phyloP scores from a whole-genome alignment of 1,140 invertebrate genomes.

The Pectinophora gossypiella region DNA sequence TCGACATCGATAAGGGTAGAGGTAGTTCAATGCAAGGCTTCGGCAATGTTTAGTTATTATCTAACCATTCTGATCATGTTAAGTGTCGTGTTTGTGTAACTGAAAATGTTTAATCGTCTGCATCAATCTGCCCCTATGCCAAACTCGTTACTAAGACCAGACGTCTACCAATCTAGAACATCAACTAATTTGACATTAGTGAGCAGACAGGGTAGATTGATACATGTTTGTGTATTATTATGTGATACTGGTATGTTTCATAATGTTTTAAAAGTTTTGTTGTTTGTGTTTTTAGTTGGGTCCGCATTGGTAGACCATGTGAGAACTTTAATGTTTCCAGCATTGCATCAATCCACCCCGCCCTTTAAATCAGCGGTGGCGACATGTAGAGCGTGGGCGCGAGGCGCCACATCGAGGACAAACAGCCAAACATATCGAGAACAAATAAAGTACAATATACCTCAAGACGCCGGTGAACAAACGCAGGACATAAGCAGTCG shows the following conservation, averaged over 20 bases:
- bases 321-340: not conserved
- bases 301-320: not conserved
- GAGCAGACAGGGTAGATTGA: constrained; percentile 27
- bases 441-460: constrained; percentile 49
- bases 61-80: too few relatives aligned
- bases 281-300: not conserved
- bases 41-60: too few relatives aligned
- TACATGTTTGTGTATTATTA: constrained; percentile 16
- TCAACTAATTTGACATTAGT: constrained; percentile 6
- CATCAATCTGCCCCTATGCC: constrained; percentile 41
- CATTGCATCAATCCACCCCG: constrained; percentile 55
- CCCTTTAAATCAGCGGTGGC: constrained; percentile 43
- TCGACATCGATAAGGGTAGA: constrained; percentile 30
- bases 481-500: constrained; percentile 66
- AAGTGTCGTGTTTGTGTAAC: not conserved
- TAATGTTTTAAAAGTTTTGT: not conserved
- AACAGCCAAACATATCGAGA: constrained; percentile 54
- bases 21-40: constrained; percentile 50
- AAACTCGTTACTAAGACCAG: not conserved
- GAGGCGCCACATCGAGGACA: constrained; percentile 59
- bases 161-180: constrained; percentile 13
- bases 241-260: not conserved
- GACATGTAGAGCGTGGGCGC: constrained; percentile 61
- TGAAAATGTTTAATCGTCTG: constrained; percentile 6
- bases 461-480: constrained; percentile 58